These are phyloP conservation scores for Periophthalmus magnuspinnatus DNA, from an alignment of 2,797 vertebrate genomes.

Conservation along the genomic window DNA sequence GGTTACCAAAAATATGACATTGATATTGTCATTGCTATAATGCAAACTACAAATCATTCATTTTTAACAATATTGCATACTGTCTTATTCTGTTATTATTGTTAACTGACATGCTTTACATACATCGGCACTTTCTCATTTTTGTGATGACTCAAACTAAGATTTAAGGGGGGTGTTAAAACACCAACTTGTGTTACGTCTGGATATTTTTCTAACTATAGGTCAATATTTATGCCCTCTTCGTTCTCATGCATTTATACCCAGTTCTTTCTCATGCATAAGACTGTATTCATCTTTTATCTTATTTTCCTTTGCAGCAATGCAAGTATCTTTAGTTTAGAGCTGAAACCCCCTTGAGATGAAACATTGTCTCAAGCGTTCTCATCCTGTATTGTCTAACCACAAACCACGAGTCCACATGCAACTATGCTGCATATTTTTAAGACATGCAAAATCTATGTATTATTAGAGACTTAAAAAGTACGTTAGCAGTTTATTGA, in stretches of 20 bases:
- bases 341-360: constrained; percentile 2
- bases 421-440: neutral
- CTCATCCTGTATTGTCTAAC: constrained; percentile 30
- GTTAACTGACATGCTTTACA: neutral
- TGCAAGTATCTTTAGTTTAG: neutral
- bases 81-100: neutral
- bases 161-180: neutral
- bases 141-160: neutral
- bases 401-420: constrained; percentile 30
- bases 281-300: neutral
- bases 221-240: neutral
- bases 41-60: too few relatives aligned
- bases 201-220: neutral
- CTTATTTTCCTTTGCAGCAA: neutral
- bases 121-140: neutral
- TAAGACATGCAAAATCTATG: neutral
- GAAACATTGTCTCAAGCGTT: neutral
- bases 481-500: neutral
- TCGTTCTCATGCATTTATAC: neutral
- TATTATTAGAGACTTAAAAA: neutral
- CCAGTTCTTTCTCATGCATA: neutral
- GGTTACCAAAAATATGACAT: too few relatives aligned
- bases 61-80: neutral
- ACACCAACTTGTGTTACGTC: neutral
- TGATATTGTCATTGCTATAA: too few relatives aligned